phyloP scores from a whole-genome alignment of 2,113 vertebrate species.

The Mormoops blainvillei region DNA sequence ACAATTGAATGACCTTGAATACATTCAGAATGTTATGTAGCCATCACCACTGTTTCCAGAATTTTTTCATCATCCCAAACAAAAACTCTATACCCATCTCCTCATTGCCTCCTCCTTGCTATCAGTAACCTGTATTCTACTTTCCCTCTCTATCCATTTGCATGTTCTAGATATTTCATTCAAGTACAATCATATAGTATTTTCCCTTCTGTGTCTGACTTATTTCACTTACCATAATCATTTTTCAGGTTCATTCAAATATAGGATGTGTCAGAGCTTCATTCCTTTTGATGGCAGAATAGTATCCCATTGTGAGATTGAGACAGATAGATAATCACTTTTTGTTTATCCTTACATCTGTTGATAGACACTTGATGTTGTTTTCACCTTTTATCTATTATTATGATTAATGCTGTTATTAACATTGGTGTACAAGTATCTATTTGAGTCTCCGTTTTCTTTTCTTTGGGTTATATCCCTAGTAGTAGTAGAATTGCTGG shows the following conservation, averaged over 20 bases:
- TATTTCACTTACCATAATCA: neutral
- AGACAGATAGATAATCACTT: neutral
- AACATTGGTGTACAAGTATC: neutral
- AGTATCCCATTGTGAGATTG: neutral
- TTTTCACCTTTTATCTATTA: neutral
- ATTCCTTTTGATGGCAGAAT: neutral
- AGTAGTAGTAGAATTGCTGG: neutral
- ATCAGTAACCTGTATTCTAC: neutral
- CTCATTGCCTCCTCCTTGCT: neutral
- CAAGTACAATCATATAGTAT: neutral
- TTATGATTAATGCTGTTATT: neutral
- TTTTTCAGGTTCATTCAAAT: neutral
- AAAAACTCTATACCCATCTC: neutral
- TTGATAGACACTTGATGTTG: neutral
- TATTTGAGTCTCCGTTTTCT: neutral
- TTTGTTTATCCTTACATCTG: neutral
- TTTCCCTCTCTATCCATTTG: neutral
- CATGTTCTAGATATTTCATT: neutral
- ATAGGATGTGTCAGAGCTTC: neutral
- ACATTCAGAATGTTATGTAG: neutral
- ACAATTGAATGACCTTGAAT: neutral
- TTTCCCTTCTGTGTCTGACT: neutral
- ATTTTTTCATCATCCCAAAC: neutral
- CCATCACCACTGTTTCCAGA: neutral
- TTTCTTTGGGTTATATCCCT: neutral